Base-by-base conservation (phyloP, 2,888 invertebrate species). In the Cataglyphis livida region DNA sequence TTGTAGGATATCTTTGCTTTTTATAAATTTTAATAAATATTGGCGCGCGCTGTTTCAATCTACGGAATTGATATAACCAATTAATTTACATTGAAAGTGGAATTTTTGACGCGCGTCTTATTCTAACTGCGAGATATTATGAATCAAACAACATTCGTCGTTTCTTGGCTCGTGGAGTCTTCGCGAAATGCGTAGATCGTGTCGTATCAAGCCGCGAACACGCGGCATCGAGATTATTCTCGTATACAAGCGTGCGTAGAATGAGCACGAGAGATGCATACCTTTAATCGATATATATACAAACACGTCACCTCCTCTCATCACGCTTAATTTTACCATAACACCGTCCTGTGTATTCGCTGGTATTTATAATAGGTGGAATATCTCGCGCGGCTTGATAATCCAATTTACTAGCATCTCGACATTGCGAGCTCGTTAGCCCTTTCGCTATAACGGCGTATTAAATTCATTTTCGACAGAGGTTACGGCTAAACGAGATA, bases 351-450 rank as follows among this genome's bases (percentile, higher is more conserved):
- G 35, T 12, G 35, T 28, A 18, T 28, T 12, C n/a, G 44, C 21
- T 28, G 68, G 28, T 71, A 59, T 79, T 59, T 28, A 25, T 71
- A 71, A 79, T 71, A 79, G 44, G 78, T 71, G 78, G 41, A 71
- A 59, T 71, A 79, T 54, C 51, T n/a, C 71, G 32, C 71, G 59
- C 44, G 41, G 41, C 12, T 35, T 57, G 32, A 59, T 71, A 71
- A 79, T 71, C 25, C 21, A 79, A 79, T 79, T 71, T 71, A 35
- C 7, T 28, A n/a, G 51, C 64, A 25, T 54, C 70, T 70, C 54
- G n/a, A 10, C 44, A 15, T 51, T 51, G 65, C 75, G 28, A 44
- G 57, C 78, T 71, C 71, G 71, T 79, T 79, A 70, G 44, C 44
- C 71, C 71, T 66, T 38, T 66, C 28, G 35, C 66, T 15, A 18